phyloP scores from a whole-genome alignment of 30 jellyfish, hydroid and myxozoan species.

The Aurelia sp. region DNA sequence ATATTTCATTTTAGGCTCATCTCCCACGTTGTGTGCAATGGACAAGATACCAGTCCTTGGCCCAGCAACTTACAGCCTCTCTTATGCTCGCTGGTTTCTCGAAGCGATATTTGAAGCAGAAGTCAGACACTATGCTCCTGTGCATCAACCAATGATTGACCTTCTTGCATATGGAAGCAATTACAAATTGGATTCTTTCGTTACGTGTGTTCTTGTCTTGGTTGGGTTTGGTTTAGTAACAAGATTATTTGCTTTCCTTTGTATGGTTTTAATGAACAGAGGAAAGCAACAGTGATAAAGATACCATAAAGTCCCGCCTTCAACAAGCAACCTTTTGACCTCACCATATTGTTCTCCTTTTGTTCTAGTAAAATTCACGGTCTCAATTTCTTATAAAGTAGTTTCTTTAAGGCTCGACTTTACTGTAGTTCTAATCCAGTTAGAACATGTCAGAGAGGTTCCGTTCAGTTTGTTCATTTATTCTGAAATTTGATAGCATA shows the following conservation, averaged over 20 bases:
- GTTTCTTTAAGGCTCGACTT: too few species aligned
- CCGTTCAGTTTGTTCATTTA: too few species aligned
- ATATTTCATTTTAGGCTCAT: slow-evolving; percentile 14
- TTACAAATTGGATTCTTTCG: slow-evolving; percentile 31
- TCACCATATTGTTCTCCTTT: too few species aligned
- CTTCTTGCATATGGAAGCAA: slow-evolving; percentile 25
- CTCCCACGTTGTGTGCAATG: slow-evolving; percentile 58
- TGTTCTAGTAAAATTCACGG: too few species aligned
- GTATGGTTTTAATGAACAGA: slow-evolving; percentile 45
- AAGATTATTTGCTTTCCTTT: slow-evolving; percentile 30
- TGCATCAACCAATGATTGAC: slow-evolving; percentile 15
- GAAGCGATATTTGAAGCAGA: slow-evolving; percentile 67
- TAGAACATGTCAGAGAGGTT: too few species aligned
- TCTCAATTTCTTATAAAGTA: too few species aligned
- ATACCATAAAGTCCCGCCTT: neutral
- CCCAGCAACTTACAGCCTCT: slow-evolving; percentile 53
- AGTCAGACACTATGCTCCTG: slow-evolving; percentile 46
- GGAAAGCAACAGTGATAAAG: slow-evolving; percentile 49
- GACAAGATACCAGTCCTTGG: slow-evolving; percentile 49
- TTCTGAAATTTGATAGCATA: too few species aligned
- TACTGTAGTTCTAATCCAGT: too few species aligned
- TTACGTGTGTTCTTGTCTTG: slow-evolving; percentile 30
- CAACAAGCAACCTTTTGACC: neutral
- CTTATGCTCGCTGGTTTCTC: slow-evolving; percentile 65
- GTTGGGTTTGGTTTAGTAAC: slow-evolving; percentile 43